A percentile compares a stretch with the other conserved stretches of the same genome.
phyloP scores from a whole-genome alignment of 2,113 vertebrate species.

The Cottus gobio region DNA sequence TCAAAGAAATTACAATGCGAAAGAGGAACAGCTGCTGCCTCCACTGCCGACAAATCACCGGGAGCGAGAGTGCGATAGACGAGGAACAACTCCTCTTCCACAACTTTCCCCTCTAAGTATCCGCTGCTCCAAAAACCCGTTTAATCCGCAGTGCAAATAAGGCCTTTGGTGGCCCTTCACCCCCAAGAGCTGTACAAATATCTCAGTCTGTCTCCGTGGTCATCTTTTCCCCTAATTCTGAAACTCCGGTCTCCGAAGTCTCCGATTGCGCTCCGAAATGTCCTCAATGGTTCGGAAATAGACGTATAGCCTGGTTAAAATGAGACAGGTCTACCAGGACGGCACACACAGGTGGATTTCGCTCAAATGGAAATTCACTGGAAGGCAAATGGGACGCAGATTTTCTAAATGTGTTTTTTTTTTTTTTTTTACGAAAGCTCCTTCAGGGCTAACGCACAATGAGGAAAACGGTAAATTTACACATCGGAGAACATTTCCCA shows the following conservation, averaged over 20 bases:
- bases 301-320: conserved; percentile 27
- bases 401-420: conserved; percentile 2
- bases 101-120: conserved; percentile 65
- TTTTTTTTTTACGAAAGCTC: not conserved
- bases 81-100: too few relatives aligned
- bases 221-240: conserved; percentile 52
- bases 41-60: conserved; percentile 76
- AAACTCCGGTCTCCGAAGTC: conserved; percentile 43
- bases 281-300: conserved; percentile 36
- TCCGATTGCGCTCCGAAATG: conserved; percentile 11
- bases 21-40: conserved; percentile 78
- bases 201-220: conserved; percentile 46
- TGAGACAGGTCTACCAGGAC: conserved; percentile 33
- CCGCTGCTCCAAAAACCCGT: conserved; percentile 61
- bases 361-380: conserved; percentile 41
- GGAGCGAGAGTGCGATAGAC: too few relatives aligned
- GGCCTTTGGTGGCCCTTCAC: conserved; percentile 60
- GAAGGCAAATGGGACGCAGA: conserved; percentile 19
- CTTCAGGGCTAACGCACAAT: not conserved
- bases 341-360: conserved; percentile 35
- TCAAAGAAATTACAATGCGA: conserved; percentile 78
- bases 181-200: conserved; percentile 69
- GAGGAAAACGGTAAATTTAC: conserved; percentile 1
- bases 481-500: conserved; percentile 20
- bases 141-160: conserved; percentile 73